Evolutionary conservation across 2,797 vertebrate genomes (phyloP).

Genomic region (Dendrocincla tyrannina): DNA sequence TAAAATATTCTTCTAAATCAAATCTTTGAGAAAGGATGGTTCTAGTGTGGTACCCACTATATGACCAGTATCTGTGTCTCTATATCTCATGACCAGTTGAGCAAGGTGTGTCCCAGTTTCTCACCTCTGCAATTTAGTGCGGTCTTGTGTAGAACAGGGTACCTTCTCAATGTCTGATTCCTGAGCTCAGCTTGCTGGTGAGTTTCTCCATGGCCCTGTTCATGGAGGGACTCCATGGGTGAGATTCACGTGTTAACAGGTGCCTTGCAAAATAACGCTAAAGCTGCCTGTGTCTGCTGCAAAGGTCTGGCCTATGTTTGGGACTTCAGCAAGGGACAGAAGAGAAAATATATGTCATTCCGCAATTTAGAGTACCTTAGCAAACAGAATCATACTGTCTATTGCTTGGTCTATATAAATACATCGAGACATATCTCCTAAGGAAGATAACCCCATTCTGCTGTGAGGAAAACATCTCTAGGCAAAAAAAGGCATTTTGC

Average conservation of each 20-base stretch:
- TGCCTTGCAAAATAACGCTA: not conserved
- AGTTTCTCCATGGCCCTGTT: not conserved
- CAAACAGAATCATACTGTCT: not conserved
- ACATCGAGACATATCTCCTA: not conserved
- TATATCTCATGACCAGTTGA: not conserved
- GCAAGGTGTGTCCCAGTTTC: not conserved
- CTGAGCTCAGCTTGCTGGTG: not conserved
- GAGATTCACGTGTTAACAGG: not conserved
- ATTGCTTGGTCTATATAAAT: not conserved
- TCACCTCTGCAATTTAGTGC: not conserved
- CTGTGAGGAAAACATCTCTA: not conserved
- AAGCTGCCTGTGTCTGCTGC: not conserved
- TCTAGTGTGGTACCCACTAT: not conserved
- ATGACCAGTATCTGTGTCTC: not conserved
- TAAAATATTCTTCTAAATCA: not conserved
- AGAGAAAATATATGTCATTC: not conserved
- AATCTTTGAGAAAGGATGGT: not conserved
- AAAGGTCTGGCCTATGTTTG: not conserved
- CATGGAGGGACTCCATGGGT: fast-evolving
- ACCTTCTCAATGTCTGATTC: not conserved
- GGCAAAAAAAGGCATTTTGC: not conserved
- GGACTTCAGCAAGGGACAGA: not conserved
- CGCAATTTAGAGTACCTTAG: not conserved
- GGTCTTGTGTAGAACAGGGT: not conserved
- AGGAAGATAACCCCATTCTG: not conserved